Evolutionary conservation across 1,140 invertebrate genomes (phyloP).

Genomic region (Aphaenogaster floridana): DNA sequence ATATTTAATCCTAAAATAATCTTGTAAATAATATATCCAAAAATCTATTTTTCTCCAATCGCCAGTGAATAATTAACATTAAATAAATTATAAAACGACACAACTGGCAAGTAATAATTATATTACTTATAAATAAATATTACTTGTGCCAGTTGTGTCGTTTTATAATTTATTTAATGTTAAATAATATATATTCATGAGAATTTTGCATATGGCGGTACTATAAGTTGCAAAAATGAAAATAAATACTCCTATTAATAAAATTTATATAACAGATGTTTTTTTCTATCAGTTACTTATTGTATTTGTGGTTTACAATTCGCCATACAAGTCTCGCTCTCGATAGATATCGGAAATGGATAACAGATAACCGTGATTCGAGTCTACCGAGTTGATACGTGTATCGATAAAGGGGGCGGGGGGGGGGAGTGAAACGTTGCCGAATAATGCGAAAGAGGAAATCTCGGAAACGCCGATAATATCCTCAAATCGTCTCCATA

Average conservation of each 20-base stretch:
- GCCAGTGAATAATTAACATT: no score
- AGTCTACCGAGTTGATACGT: slow-evolving; percentile 20
- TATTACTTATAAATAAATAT: no score
- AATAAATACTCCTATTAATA: not conserved
- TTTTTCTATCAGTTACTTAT: slow-evolving; percentile 18
- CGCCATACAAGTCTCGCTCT: not conserved
- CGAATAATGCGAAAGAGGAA: slow-evolving; percentile 38
- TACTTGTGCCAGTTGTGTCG: no score
- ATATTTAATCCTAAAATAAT: not conserved
- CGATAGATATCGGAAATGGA: slow-evolving; percentile 32
- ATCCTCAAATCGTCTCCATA: slow-evolving; percentile 27
- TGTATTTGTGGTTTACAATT: not conserved
- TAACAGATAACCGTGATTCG: slow-evolving; percentile 34
- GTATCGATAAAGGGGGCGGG: not conserved
- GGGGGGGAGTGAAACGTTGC: slow-evolving; percentile 6
- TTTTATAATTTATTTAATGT: no score
- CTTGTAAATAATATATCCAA: not conserved
- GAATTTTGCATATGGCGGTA: not conserved
- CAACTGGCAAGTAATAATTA: no score
- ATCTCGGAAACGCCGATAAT: slow-evolving; percentile 39
- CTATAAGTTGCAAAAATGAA: not conserved
- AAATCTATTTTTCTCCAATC: no score
- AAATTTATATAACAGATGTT: not conserved
- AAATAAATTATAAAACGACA: no score
- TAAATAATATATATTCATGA: slow-evolving; percentile 9